Evolutionary conservation across 35 echinoderm and acorn worm species (phyloP).

Genomic region (Heliocidaris tuberculata): DNA sequence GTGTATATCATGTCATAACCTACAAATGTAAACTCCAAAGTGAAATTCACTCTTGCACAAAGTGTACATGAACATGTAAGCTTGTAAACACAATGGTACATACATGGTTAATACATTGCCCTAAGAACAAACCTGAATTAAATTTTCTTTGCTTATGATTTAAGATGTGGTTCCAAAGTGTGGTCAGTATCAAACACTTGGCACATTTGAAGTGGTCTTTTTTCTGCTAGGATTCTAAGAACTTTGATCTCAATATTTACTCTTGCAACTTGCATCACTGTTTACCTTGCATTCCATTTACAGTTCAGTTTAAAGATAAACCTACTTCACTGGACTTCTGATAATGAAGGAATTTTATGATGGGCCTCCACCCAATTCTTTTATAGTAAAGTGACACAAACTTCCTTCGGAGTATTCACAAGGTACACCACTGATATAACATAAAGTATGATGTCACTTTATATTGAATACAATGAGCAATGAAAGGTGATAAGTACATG

Average conservation of each 20-base stretch:
- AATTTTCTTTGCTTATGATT: no score
- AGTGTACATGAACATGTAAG: no score
- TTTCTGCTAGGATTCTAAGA: not conserved
- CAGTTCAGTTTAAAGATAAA: not conserved
- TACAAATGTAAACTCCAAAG: no score
- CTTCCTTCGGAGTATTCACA: not conserved
- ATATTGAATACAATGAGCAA: no score
- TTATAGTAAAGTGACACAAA: no score
- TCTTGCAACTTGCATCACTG: not conserved
- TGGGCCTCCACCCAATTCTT: not conserved
- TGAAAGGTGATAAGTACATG: no score
- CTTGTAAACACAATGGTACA: no score
- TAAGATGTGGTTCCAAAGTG: not conserved
- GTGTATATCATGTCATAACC: not conserved
- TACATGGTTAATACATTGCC: no score
- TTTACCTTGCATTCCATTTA: not conserved
- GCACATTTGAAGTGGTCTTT: not conserved
- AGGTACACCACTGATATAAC: not conserved
- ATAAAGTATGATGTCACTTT: no score
- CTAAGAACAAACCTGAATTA: no score
- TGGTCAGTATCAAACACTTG: not conserved
- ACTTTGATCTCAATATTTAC: conserved; percentile 18
- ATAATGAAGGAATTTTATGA: conserved; percentile 6
- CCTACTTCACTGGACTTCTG: not conserved
- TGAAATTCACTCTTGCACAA: no score